Evolutionary conservation across 2,888 invertebrate species (phyloP).

Genomic region (Tenthredo distinguenda): DNA sequence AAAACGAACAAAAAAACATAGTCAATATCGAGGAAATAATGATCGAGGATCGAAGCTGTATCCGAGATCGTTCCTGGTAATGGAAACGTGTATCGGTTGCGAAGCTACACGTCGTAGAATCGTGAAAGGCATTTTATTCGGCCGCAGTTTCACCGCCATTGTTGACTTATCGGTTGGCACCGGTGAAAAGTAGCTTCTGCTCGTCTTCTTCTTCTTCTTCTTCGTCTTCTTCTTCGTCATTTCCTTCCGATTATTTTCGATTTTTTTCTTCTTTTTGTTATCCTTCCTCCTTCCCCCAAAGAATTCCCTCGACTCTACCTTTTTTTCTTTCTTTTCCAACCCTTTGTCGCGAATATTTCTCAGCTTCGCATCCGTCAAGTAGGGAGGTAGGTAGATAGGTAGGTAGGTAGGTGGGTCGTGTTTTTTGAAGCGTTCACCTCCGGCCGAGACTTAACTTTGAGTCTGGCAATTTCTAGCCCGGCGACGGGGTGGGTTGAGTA

Average conservation of each 20-base stretch:
- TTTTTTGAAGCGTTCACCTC: slow-evolving; percentile 29
- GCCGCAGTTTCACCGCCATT: slow-evolving; percentile 30
- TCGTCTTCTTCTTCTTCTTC: background rate
- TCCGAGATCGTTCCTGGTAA: slow-evolving; percentile 15
- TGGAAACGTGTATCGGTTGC: slow-evolving; percentile 44
- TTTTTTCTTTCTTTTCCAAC: background rate
- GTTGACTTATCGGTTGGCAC: slow-evolving; percentile 38
- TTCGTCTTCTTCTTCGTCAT: background rate
- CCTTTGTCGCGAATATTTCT: background rate
- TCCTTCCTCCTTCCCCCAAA: background rate
- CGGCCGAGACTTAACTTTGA: slow-evolving; percentile 9
- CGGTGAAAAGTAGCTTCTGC: slow-evolving; percentile 25
- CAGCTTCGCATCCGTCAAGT: slow-evolving; percentile 18
- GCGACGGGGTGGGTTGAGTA: background rate
- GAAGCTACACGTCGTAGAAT: slow-evolving; percentile 22
- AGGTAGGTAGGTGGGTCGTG: background rate
- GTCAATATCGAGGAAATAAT: slow-evolving; percentile 36
- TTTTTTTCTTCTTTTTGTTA: background rate
- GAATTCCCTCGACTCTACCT: background rate
- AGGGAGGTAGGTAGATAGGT: background rate
- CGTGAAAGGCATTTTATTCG: slow-evolving; percentile 36
- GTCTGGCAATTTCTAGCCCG: background rate
- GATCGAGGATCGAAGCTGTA: slow-evolving; percentile 32
- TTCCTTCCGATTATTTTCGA: background rate
- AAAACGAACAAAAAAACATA: background rate